Conservation (phyloP, 2,113 vertebrate species). For the Amphiprion percula region DNA sequence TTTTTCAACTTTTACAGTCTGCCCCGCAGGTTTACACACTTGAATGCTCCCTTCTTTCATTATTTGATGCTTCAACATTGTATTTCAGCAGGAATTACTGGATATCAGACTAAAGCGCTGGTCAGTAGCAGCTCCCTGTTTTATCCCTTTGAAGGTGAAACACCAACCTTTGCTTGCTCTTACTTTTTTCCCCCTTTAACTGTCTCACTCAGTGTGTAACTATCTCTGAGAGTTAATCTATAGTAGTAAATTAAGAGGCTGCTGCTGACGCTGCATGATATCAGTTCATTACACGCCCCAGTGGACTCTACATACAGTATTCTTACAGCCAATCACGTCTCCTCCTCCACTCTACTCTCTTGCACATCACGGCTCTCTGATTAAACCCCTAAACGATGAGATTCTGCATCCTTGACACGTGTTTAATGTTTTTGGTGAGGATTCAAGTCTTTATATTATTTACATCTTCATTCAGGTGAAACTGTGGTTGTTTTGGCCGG, state of each 20-base stretch:
- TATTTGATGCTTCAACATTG: not conserved
- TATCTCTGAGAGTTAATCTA: conserved; percentile 54
- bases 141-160: conserved; percentile 8
- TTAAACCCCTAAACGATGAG: not conserved
- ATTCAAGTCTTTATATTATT: not conserved
- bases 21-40: no score
- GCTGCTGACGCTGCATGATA: conserved; percentile 71
- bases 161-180: conserved; percentile 1
- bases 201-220: conserved; percentile 12
- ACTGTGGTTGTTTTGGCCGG: conserved; percentile 1
- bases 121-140: not conserved
- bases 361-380: not conserved
- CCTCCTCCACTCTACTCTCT: no score
- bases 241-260: conserved; percentile 55
- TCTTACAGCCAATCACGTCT: not conserved
- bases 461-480: not conserved
- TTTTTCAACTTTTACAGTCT: no score
- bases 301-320: conserved; percentile 42
- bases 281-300: conserved; percentile 58
- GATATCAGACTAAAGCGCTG: not conserved
- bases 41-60: no score
- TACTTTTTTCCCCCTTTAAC: not conserved
- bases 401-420: not conserved
- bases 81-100: not conserved
- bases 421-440: not conserved